Evolutionary conservation across 2,797 vertebrate species (phyloP).

Genomic region (Gymnoscopelus microlampas): DNA sequence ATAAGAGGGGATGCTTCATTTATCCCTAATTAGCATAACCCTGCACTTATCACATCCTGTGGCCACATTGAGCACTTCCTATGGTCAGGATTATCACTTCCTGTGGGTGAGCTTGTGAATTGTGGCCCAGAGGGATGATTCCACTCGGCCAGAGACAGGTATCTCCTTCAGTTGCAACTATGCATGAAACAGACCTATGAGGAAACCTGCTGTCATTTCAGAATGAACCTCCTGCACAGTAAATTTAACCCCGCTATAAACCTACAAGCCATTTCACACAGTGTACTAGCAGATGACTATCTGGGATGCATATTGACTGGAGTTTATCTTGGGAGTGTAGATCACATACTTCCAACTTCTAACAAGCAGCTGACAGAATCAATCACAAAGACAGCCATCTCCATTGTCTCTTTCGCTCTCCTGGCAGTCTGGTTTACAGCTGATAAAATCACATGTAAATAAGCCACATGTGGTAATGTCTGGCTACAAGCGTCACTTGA

Average conservation of each 20-base stretch:
- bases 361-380: slow-evolving; percentile 4
- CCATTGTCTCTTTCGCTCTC: slow-evolving; percentile 6
- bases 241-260: slow-evolving; percentile 13
- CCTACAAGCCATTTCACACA: slow-evolving; percentile 15
- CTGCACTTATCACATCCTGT: slow-evolving; percentile 61
- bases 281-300: slow-evolving; percentile 10
- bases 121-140: slow-evolving; percentile 44
- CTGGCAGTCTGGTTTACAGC: slow-evolving; percentile 5
- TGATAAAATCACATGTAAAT: slow-evolving; percentile 50
- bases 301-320: slow-evolving; percentile 16
- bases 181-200: slow-evolving; percentile 26
- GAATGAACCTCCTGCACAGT: slow-evolving; percentile 8
- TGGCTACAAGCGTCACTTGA: slow-evolving; percentile 59
- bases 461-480: slow-evolving; percentile 64
- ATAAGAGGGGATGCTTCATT: slow-evolving; percentile 71
- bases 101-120: slow-evolving; percentile 63
- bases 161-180: slow-evolving; percentile 23
- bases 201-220: slow-evolving; percentile 5
- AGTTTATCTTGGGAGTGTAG: neutral
- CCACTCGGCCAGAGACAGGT: slow-evolving; percentile 22
- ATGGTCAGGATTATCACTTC: slow-evolving; percentile 76
- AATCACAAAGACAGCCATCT: slow-evolving; percentile 16
- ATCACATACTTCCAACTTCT: slow-evolving; percentile 16
- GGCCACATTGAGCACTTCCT: slow-evolving; percentile 68
- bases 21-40: slow-evolving; percentile 62